Base-by-base conservation (phyloP, 2,113 vertebrate genomes). In the Bombycilla garrulus region DNA sequence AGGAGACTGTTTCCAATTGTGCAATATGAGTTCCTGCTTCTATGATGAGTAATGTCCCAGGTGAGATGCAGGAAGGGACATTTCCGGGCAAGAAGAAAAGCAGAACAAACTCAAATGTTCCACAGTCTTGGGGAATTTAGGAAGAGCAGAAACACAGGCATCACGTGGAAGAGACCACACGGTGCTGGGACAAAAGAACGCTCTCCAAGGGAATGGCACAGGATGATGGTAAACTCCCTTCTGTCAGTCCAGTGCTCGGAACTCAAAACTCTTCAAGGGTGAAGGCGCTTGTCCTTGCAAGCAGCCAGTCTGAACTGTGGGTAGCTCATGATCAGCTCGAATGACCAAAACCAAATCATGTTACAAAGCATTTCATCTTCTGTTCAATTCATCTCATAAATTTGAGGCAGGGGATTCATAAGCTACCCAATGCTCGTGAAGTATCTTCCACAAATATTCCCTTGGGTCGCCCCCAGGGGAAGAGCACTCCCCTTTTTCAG, bases 401-500 rank as follows among this genome's bases (percentile, higher is more conserved):
- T 81, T 60, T 62, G 88, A 94, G 76, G 71, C 47, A 77, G 38
- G 51, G 47, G 54, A 82, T 87, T 86, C 79, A 88, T 70, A 90
- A 94, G 24, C 22, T 95, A 91, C 67, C 38, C 71, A 36, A 33
- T 66, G 35, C 71, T 93, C 91, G 78, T 70, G 54, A 90, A 85
- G 81, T 35, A 23, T 88, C 85, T 66, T 93, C 86, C 92, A 90
- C 80, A 93, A 93, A 90, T 73, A 80, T 86, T 92, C 82, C 51
- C 64, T 76, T 94, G 93, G 91, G 85, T 58, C 54, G 70, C 22
- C 85, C 91, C 66, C 90, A 88, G 60, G 33, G 54, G 38, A 94
- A 81, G 58, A 65, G 26, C 1, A 0, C n/a, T 42, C 36, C 58
- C 58, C 50, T 56, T 48, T 77, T 90, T 33, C 79, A 73, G 0